A percentile compares a stretch with the other conserved stretches of the same genome.
Conservation (phyloP, 2,888 invertebrate species). For the Erynnis tages region DNA sequence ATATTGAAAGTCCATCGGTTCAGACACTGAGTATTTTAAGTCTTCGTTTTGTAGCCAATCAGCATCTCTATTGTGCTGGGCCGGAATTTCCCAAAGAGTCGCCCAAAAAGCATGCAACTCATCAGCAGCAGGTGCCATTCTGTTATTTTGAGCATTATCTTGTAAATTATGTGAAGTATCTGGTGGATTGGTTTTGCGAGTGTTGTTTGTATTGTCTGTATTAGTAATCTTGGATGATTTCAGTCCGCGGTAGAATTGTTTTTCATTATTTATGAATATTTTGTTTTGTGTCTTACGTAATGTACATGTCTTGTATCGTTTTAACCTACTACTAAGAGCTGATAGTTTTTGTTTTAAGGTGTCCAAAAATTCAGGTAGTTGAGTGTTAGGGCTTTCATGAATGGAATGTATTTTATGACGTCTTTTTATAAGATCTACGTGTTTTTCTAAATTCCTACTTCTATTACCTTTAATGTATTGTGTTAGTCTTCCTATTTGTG, state of each 20-base stretch:
- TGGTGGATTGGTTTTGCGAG: too few relatives aligned
- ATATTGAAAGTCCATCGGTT: background rate
- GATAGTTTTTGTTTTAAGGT: constrained; percentile 1
- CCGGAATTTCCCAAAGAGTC: background rate
- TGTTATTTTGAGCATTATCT: background rate
- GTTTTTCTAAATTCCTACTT: too few relatives aligned
- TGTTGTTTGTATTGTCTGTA: too few relatives aligned
- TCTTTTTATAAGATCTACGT: background rate
- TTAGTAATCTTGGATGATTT: too few relatives aligned
- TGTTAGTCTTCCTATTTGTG: background rate
- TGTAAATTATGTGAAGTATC: too few relatives aligned
- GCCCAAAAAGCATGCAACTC: background rate
- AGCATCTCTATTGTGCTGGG: background rate
- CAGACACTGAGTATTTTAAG: background rate
- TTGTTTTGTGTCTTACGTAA: background rate
- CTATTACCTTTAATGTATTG: background rate
- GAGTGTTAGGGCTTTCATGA: background rate
- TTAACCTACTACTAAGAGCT: background rate
- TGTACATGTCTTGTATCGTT: background rate
- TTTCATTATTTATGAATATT: too few relatives aligned
- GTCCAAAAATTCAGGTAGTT: background rate
- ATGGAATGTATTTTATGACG: background rate
- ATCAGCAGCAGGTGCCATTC: background rate
- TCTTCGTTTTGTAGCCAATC: background rate
- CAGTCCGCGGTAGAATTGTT: background rate